Conservation (phyloP, 2,797 vertebrate genomes). For the Hemibagrus guttatus region DNA sequence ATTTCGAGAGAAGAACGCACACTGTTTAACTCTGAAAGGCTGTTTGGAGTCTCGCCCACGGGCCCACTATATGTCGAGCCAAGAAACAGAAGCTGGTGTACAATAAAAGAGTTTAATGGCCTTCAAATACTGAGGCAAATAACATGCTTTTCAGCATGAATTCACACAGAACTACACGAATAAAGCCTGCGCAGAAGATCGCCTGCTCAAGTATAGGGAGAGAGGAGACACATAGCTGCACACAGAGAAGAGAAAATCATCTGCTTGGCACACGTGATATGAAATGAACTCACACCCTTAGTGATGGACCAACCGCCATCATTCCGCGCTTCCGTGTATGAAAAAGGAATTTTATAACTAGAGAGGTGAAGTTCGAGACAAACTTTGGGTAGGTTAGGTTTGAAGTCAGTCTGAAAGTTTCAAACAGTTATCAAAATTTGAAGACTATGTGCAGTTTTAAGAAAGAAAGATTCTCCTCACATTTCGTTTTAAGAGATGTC, state of each 20-base stretch:
- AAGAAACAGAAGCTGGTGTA: background rate
- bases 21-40: background rate
- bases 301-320: background rate
- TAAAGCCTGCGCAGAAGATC: background rate
- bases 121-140: background rate
- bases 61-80: conserved; percentile 3
- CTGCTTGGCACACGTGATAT: background rate
- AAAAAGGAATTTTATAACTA: background rate
- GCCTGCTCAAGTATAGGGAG: background rate
- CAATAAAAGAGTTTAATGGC: conserved; percentile 24
- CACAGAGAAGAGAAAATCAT: background rate
- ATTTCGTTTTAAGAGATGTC: too few species aligned
- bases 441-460: too few species aligned
- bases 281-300: background rate
- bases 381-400: too few species aligned
- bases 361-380: too few species aligned
- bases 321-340: background rate
- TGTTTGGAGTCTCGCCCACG: conserved; percentile 23
- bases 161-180: background rate
- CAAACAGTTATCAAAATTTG: too few species aligned
- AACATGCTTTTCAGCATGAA: background rate
- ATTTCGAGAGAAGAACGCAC: conserved; percentile 8
- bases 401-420: too few species aligned
- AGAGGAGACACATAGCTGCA: background rate
- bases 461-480: too few species aligned